A percentile compares a stretch with the other conserved stretches of the same genome.
Conservation (phyloP, 2,888 invertebrate genomes). For the Lycaena phlaeas region DNA sequence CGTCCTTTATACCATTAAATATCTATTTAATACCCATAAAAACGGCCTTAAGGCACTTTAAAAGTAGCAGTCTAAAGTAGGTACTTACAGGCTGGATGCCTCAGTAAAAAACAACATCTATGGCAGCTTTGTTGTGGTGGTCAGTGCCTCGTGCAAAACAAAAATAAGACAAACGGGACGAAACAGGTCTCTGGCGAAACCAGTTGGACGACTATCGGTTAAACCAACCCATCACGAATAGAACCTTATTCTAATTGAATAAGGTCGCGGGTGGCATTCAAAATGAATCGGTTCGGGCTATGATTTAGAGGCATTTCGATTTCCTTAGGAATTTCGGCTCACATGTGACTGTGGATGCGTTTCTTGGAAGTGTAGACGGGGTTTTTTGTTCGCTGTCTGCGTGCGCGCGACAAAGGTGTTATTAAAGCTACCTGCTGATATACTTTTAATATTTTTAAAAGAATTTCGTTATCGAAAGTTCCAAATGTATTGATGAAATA, state of each 20-base stretch:
- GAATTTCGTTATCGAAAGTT: constrained; percentile 2
- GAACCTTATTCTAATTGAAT: constrained; percentile 6
- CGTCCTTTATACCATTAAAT: too few species aligned
- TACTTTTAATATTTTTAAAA: constrained; percentile 13
- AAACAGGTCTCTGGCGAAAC: constrained; percentile 55
- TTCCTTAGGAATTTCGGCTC: constrained; percentile 60
- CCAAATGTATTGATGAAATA: too few species aligned
- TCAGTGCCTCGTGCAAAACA: constrained; percentile 67
- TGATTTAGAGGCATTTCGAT: constrained; percentile 65
- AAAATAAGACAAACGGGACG: constrained; percentile 53
- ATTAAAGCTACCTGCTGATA: constrained; percentile 16
- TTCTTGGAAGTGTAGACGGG: constrained; percentile 19
- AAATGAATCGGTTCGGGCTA: constrained; percentile 31
- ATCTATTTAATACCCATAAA: too few species aligned
- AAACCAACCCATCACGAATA: constrained; percentile 5
- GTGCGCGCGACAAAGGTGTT: constrained; percentile 16
- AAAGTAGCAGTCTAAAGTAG: constrained; percentile 2
- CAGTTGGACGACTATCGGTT: constrained; percentile 37
- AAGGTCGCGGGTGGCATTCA: constrained; percentile 15
- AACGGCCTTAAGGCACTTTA: not conserved
- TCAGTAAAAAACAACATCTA: constrained; percentile 50
- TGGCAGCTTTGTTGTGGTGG: constrained; percentile 68
- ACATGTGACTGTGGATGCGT: constrained; percentile 30
- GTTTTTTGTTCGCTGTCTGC: constrained; percentile 22
- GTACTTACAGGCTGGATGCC: constrained; percentile 25